phyloP scores from a whole-genome alignment of 1,140 invertebrate genomes.

The Drosophila teissieri region DNA sequence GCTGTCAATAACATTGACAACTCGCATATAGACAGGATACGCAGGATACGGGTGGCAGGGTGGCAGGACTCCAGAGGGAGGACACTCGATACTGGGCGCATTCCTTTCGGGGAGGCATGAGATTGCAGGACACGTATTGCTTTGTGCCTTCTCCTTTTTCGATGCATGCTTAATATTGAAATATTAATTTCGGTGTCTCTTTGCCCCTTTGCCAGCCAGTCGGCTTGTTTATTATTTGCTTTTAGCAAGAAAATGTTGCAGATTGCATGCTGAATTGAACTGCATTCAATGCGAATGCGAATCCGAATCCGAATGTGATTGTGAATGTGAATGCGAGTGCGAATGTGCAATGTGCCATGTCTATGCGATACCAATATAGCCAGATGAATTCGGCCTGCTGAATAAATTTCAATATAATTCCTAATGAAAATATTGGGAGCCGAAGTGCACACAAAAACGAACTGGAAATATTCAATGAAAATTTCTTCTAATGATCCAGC shows the following conservation, averaged over 20 bases:
- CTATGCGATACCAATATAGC: constrained; percentile 17
- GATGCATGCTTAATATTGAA: constrained; percentile 57
- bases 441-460: constrained; percentile 20
- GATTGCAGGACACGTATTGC: constrained; percentile 30
- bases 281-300: constrained; percentile 7
- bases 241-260: constrained; percentile 31
- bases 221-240: constrained; percentile 62
- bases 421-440: constrained; percentile 43
- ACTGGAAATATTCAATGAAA: constrained; percentile 13
- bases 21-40: constrained; percentile 28
- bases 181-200: constrained; percentile 65
- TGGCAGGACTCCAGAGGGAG: background rate
- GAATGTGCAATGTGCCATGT: constrained; percentile 20
- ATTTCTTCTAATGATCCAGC: constrained; percentile 25
- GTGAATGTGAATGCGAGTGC: too few relatives aligned
- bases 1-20: constrained; percentile 69
- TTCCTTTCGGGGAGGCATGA: constrained; percentile 1
- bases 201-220: constrained; percentile 2
- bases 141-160: constrained; percentile 57
- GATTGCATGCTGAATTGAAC: constrained; percentile 12
- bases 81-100: constrained; percentile 7
- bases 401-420: constrained; percentile 56
- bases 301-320: too few relatives aligned
- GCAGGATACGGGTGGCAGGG: background rate
- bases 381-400: constrained; percentile 13